Base-by-base conservation (phyloP, 1,140 invertebrate species). In the Drosophila kikkawai region DNA sequence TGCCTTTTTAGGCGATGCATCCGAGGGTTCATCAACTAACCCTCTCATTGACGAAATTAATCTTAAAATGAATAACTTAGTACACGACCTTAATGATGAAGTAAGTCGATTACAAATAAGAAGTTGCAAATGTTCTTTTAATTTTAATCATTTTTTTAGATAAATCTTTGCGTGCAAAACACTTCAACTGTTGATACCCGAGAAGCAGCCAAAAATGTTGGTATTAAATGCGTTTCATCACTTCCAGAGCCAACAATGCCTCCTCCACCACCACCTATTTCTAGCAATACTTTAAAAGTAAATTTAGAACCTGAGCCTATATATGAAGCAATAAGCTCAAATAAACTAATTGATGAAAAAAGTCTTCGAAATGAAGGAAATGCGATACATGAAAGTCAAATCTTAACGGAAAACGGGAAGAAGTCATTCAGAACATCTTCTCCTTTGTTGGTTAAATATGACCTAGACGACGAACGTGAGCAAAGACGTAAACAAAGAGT, bases 1-100 rank as follows among this genome's bases (percentile, higher is more conserved):
- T 93, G 97, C 97, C 51, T 99, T 99, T 92, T 94, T 99, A 9
- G 97, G 97, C 0, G 97, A 98, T 69, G 95, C 97, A 15, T 96
- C 97, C 15, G 93, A 94, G 6, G 82, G 34, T 34, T 36, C 63
- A 4, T 39, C 65, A 39, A 93, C 94, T 34, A 94, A 95, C 48
- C 93, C 94, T 44, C 95, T 97, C 9, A 96, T 97, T 15, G 96
- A 97, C n/a, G 96, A 97, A 91, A 97, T 98, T 51, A 96, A 96
- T 7, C 95, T 96, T 80, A 95, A 96, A 84, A 97, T 98, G 96
- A 95, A 97, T 81, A 94, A 96, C 71, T 93, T 98, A 1, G 96
- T 97, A 15, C 95, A 96, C 79, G 96, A 97, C 92, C 93, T 97
- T 19, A 96, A 97, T 91, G 95, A 95, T 2, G 96, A 96, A 57